Conservation (phyloP, 2,888 invertebrate genomes). For the Horisme vitalbata region DNA sequence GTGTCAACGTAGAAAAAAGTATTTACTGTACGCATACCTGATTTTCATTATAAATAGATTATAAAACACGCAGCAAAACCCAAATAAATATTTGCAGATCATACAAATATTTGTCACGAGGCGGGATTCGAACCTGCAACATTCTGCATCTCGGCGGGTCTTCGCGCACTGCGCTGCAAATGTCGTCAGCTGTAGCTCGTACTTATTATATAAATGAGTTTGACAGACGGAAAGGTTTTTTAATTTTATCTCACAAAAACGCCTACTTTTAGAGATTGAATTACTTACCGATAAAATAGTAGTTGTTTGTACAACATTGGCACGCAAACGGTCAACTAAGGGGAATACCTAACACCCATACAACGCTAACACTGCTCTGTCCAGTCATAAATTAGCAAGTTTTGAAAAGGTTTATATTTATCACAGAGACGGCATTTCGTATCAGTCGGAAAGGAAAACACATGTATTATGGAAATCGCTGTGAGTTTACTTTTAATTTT, state of each 20-base stretch:
- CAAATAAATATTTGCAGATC: too few relatives aligned
- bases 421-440: constrained; percentile 26
- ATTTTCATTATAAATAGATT: too few relatives aligned
- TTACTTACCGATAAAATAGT: constrained; percentile 10
- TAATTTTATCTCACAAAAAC: not conserved
- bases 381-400: constrained; percentile 43
- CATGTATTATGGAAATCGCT: constrained; percentile 39
- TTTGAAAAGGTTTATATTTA: constrained; percentile 29
- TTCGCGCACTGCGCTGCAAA: too few relatives aligned
- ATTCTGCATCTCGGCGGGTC: too few relatives aligned
- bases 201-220: not conserved
- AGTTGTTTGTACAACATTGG: not conserved
- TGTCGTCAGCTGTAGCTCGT: not conserved
- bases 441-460: constrained; percentile 34
- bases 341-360: constrained; percentile 17
- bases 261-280: constrained; percentile 18
- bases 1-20: too few relatives aligned
- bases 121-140: too few relatives aligned
- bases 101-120: too few relatives aligned
- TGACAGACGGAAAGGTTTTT: too few relatives aligned
- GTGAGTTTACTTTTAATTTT: constrained; percentile 38
- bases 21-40: too few relatives aligned
- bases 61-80: too few relatives aligned
- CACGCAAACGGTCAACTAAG: constrained; percentile 5
- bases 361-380: not conserved